phyloP scores from a whole-genome alignment of 2,888 invertebrate species.

The Ennomos fuscantarius region DNA sequence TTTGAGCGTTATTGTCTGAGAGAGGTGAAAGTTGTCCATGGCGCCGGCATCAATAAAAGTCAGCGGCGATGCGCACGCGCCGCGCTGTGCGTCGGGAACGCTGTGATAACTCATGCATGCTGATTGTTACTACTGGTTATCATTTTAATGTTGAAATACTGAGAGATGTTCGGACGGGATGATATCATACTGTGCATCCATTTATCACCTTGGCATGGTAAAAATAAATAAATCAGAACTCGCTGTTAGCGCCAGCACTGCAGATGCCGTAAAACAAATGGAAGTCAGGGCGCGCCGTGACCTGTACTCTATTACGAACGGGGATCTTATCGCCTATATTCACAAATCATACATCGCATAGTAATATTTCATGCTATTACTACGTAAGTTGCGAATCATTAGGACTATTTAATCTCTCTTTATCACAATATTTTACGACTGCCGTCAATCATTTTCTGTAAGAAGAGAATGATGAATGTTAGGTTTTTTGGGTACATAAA shows the following conservation, averaged over 20 bases:
- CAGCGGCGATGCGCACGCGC: slow-evolving; percentile 68
- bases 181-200: slow-evolving; percentile 64
- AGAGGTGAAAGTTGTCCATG: slow-evolving; percentile 81
- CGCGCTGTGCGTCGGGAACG: slow-evolving; percentile 47
- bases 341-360: slow-evolving; percentile 53
- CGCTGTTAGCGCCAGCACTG: slow-evolving; percentile 62
- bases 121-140: slow-evolving; percentile 53
- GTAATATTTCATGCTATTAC: slow-evolving; percentile 48
- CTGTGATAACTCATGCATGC: slow-evolving; percentile 64
- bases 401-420: slow-evolving; percentile 32
- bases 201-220: slow-evolving; percentile 75
- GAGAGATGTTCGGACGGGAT: slow-evolving; percentile 60
- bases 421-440: slow-evolving; percentile 27
- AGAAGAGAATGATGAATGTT: too few species aligned
- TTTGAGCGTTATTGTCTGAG: slow-evolving; percentile 80
- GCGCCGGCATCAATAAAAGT: slow-evolving; percentile 82
- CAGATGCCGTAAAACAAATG: slow-evolving; percentile 68
- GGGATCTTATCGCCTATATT: slow-evolving; percentile 51
- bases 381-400: slow-evolving; percentile 17
- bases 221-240: slow-evolving; percentile 79
- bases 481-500: too few species aligned
- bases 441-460: not conserved
- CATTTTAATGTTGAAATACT: slow-evolving; percentile 65
- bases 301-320: slow-evolving; percentile 59
- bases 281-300: slow-evolving; percentile 65